Evolutionary conservation across 2,888 invertebrate genomes (phyloP), one percentile per base, ranked within the genome.

Genomic region (Hirtodrosophila alboralis): DNA sequence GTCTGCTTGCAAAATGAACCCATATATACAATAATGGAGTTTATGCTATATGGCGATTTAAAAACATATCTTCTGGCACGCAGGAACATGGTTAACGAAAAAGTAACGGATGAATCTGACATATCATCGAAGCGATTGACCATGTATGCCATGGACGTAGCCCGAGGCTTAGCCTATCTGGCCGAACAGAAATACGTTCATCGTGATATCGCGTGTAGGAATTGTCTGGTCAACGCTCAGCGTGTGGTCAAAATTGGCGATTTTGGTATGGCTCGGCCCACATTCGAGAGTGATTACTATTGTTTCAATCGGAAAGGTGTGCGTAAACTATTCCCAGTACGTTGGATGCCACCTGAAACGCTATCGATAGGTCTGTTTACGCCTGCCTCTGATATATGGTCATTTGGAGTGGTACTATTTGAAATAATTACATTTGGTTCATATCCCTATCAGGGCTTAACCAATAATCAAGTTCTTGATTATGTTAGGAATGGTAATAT

Each of bases 281-380:
- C 96, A 89, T 95, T 94, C 89, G 96, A 97, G 81, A 95, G 95
- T 69, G 97, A 97, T 89, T 97, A 97, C 90, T 97, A 97, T 91
- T 94, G 95, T 69, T 97, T 97, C 89, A 95, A 95, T 87, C 93
- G 96, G 65, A 96, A 95, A 91, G 95, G 95, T 87, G 95, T 96
- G 94, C 60, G 81, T 2, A 75, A 75, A 33, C 65, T 75, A 0
- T 91, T 97, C 71, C 97, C 97, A 0, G 96, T 97, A 6, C 92
- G 97, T 62, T 97, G 97, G 97, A 97, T 97, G 97, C 94, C 97
- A 1, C 97, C 97, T 0, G 97, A 97, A 91, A 95, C 95, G 74
- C 91, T 97, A 10, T 94, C 93, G 2, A 92, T 95, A 16, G 97
- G 97, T 8, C 92, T 96, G 49, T 97, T 97, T 90, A 96, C 96